Evolutionary conservation across 2,888 invertebrate species (phyloP), one percentile per base, ranked within the genome.

Genomic region (Tetragonula carbonaria): DNA sequence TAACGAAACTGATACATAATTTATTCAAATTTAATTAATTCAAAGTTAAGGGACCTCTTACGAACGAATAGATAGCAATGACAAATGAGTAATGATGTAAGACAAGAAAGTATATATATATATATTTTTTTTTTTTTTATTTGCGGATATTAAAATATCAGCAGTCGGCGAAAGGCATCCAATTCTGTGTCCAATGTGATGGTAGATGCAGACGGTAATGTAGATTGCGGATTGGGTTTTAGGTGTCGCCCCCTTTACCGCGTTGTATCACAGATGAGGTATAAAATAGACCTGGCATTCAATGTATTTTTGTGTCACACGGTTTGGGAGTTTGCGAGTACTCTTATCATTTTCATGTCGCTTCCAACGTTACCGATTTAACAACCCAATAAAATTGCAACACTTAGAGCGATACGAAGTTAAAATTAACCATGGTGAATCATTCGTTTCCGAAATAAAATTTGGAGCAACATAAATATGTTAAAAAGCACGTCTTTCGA

Each of bases 141-240:
- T 70, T 70, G 68, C 73, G 80, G 72, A 81, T 82, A 84, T 86
- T 84, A 83, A 86, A 82, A 84, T 89, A 89, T 89, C 89, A 89
- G 79, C 89, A 86, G 89, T 89, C 89, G 88, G 89, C 89, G 88
- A 88, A 88, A 90, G 89, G 8, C 8, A 45, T 45, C 45, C 45
- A 45, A 45, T 45, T 45, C 45, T 45, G 87, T 86, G 84, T 80
- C 80, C 80, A 89, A 85, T 84, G 82, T 84, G 87, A 89, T 82
- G 86, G 82, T 82, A 87, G 86, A 87, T 85, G 84, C 87, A 84
- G 90, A 91, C 84, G 92, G 90, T 90, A 91, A 92, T 90, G 91
- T 91, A 92, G 92, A 92, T 91, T 90, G 89, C 86, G 77, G 75
- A 72, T 71, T 71, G 72, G 21, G 65, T 80, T 82, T 82, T 86